Base-by-base conservation (phyloP, 2,888 invertebrate species). In the Pyrocoelia pectoralis region DNA sequence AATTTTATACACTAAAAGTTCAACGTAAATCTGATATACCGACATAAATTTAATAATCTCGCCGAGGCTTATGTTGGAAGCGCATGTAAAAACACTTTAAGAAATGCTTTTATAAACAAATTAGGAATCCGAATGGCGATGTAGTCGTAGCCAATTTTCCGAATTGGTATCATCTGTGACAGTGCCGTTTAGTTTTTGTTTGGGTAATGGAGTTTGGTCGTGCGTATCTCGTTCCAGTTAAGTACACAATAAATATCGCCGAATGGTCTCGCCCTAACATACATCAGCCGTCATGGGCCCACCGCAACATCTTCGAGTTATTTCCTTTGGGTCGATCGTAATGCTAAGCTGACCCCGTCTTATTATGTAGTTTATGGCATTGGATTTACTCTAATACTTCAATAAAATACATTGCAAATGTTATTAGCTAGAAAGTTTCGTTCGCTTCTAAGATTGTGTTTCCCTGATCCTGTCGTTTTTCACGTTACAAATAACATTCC, bases 241-340 rank as follows among this genome's bases (percentile, higher is more conserved):
- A 80, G 80, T 79, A 81, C 78, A 79, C 77, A 79, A 80, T 80
- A 80, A 80, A 80, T 80, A 80, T 80, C 78, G 73, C 76, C 76
- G 75, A 79, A 79, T 78, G 77, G 78, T 74, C 74, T 74, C 71
- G 76, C 75, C 77, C 76, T 72, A 75, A 77, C 77, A 78, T 77
- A 77, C 76, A 77, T 77, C 77, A 77, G 76, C 72, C 74, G 77
- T 77, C 77, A 73, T 73, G 74, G 73, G 71, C 68, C 62, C 70
- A 71, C 75, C 72, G 73, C 73, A 72, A 73, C 75, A 75, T 78
- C 77, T 75, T 74, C 74, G 73, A 74, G 76, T 77, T 77, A 79
- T 79, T 79, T 79, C 78, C 78, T 79, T 73, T 74, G 77, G 78
- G 77, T 77, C 68, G 74, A 72, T 74, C 74, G 75, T 77, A 75